Evolutionary conservation across 2,888 invertebrate species (phyloP).

Genomic region (Pyrocoelia pectoralis): DNA sequence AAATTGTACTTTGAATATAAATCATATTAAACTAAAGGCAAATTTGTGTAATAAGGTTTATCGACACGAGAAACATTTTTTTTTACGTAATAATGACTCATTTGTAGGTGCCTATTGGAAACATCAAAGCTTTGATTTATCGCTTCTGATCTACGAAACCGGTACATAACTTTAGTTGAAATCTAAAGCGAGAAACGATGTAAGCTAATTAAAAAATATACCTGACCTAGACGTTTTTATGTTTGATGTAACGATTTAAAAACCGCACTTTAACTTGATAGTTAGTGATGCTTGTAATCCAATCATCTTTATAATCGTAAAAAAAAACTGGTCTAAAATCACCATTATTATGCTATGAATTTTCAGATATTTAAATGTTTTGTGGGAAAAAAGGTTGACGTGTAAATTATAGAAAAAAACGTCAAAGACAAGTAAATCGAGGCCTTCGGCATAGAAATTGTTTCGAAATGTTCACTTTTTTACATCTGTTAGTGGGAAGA

Average conservation of each 20-base stretch:
- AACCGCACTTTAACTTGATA: not conserved
- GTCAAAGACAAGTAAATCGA: too few relatives aligned
- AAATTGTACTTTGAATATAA: not conserved
- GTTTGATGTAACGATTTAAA: not conserved
- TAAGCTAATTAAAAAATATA: not conserved
- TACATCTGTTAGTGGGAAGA: too few relatives aligned
- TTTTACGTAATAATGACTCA: not conserved
- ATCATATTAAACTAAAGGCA: not conserved
- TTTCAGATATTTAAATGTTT: too few relatives aligned
- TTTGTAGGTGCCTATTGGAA: not conserved
- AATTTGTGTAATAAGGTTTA: not conserved
- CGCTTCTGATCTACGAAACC: not conserved
- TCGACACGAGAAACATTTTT: not conserved
- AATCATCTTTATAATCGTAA: too few relatives aligned
- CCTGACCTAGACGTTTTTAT: not conserved
- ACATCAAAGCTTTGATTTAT: not conserved
- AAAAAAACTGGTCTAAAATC: too few relatives aligned
- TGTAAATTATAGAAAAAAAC: too few relatives aligned
- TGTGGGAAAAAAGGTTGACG: too few relatives aligned
- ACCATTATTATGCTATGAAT: too few relatives aligned
- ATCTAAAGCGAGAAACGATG: not conserved
- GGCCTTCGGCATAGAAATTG: too few relatives aligned
- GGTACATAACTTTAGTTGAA: not conserved
- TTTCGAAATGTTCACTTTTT: too few relatives aligned
- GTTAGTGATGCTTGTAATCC: too few relatives aligned